Evolutionary conservation across 2,113 vertebrate species (phyloP).

Genomic region (Archilochus colubris): DNA sequence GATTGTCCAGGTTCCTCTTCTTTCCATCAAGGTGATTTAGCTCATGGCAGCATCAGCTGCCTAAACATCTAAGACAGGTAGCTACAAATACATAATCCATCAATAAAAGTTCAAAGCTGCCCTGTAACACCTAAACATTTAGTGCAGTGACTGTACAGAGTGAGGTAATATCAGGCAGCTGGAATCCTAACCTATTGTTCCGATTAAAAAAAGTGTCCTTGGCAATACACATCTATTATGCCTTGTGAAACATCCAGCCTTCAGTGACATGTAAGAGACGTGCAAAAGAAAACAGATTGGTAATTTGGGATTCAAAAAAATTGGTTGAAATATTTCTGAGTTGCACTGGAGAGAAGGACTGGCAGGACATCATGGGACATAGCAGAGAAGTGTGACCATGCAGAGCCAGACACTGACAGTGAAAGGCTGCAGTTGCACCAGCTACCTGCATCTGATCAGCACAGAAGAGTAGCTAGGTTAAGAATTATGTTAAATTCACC

Average conservation of each 20-base stretch:
- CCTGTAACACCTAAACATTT: background rate
- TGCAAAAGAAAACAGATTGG: background rate
- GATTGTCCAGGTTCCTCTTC: conserved; percentile 32
- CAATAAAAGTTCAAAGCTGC: background rate
- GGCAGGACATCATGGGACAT: accelerated
- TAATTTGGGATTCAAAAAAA: background rate
- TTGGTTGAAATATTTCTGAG: accelerated
- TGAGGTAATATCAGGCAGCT: background rate
- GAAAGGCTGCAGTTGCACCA: accelerated
- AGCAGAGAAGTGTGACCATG: accelerated
- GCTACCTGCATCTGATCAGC: background rate
- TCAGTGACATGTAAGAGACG: background rate
- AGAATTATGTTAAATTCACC: background rate
- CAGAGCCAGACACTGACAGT: accelerated
- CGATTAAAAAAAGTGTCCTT: background rate
- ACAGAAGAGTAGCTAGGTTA: accelerated
- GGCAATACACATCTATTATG: background rate
- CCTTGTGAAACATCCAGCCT: background rate
- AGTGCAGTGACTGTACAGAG: background rate
- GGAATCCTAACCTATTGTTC: background rate
- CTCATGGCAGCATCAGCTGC: conserved; percentile 21
- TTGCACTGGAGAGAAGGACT: background rate
- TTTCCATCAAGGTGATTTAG: conserved; percentile 39
- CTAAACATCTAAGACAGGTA: background rate
- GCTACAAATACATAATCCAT: conserved; percentile 8